phyloP scores from a whole-genome alignment of 2,113 vertebrate species.

The Chauna torquata region DNA sequence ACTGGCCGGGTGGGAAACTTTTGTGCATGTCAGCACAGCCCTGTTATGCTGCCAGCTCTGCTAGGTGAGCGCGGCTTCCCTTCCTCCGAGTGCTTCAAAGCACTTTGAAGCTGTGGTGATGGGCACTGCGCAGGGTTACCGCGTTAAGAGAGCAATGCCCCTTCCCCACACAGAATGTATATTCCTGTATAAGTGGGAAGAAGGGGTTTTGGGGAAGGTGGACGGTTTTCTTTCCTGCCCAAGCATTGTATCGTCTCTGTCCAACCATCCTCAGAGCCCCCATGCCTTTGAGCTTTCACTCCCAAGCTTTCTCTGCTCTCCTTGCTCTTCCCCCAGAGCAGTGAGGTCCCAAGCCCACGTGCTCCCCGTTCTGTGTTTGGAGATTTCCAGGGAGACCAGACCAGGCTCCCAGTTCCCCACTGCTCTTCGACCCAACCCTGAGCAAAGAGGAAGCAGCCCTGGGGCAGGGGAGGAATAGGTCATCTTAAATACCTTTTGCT shows the following conservation, averaged over 20 bases:
- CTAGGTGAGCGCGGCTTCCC: neutral
- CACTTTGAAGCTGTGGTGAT: fast-evolving
- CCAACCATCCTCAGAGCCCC: neutral
- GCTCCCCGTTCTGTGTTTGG: neutral
- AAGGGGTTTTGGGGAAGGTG: neutral
- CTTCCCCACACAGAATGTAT: fast-evolving
- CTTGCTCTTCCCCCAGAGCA: fast-evolving
- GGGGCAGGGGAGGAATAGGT: neutral
- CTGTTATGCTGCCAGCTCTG: fast-evolving
- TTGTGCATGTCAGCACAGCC: fast-evolving
- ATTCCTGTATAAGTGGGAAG: neutral
- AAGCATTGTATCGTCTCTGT: neutral
- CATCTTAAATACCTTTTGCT: neutral
- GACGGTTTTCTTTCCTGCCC: neutral
- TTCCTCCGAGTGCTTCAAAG: fast-evolving
- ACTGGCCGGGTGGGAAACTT: fast-evolving
- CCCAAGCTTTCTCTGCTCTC: neutral
- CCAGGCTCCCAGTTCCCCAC: neutral
- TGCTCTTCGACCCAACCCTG: fast-evolving
- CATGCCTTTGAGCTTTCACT: neutral
- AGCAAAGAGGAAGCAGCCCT: neutral
- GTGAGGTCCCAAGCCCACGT: fast-evolving
- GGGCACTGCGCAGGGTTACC: neutral
- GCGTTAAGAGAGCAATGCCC: neutral
- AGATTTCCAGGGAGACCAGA: neutral